Base-by-base conservation (phyloP, 64 coral and sea anemone genomes). In the Montipora sp. region DNA sequence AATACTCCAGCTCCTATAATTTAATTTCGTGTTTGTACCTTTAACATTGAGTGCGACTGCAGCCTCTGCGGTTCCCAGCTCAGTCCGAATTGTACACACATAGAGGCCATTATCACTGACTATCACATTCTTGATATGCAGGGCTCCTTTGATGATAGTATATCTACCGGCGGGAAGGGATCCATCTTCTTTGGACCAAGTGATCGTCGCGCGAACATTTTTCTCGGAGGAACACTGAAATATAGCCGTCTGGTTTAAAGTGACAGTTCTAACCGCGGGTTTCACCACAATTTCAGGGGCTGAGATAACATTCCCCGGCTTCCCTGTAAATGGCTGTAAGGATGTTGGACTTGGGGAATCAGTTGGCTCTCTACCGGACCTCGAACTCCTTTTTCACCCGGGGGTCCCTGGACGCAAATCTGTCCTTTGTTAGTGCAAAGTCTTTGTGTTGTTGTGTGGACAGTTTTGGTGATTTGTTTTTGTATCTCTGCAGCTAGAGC, bases 1-100 rank as follows among this genome's bases (percentile, higher is more conserved):
- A 36, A 36, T 36, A 2, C 36, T 36, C 0, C 27, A 27, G 0
- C 23, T 23, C 0, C 23, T 27, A 55, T 27, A 36, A 36, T 2
- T 36, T 36, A 2, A 36, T 36, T 36, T 36, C 36, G 51, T 5
- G 10, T 44, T 68, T 50, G 78, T 96, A 96, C 91, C 85, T 93
- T 90, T 76, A 4, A 96, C 95, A 55, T 96, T 96, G 8, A 96
- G 90, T 70, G 74, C 90, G 51, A 96, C 95, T 14, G 89, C 61
- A 19, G 87, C 90, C 71, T 90, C 70, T 45, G 75, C 90, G 47
- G 89, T 81, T 24, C 95, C 95, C 11, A 59, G 58, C 47, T 76
- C 60, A 20, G 59, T 93, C 9, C 89, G 75, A 87, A 96, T 88
- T 15, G 95, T 96, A 46, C 95, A 96, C 61, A 79, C 65, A 74